Evolutionary conservation across 1,140 invertebrate species (phyloP).

Genomic region (Neotoxoptera formosana): DNA sequence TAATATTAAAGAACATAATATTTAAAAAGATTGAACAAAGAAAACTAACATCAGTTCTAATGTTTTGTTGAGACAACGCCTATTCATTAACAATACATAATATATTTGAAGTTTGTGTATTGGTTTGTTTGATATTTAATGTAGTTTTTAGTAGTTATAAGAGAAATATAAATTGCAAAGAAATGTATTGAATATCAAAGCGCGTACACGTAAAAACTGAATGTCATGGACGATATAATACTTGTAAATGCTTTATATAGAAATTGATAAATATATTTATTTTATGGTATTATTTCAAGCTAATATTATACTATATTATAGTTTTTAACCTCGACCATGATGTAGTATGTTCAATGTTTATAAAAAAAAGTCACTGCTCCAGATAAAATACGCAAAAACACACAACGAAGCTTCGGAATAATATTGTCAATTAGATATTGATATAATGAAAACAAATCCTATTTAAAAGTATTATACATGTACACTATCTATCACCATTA

Average conservation of each 20-base stretch:
- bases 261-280: background rate
- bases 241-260: background rate
- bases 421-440: background rate
- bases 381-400: background rate
- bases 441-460: background rate
- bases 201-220: background rate
- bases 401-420: background rate
- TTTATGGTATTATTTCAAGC: conserved; percentile 16
- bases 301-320: background rate
- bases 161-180: background rate
- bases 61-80: too few species aligned
- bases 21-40: background rate
- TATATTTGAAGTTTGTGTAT: background rate
- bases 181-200: background rate
- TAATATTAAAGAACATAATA: background rate
- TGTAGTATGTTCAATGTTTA: background rate
- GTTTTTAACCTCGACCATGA: background rate
- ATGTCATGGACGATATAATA: background rate
- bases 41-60: background rate
- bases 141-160: background rate
- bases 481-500: background rate
- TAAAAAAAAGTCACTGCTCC: conserved; percentile 4
- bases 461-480: background rate
- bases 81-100: background rate
- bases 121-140: background rate